A percentile compares a stretch with the other conserved stretches of the same genome.
Conservation (phyloP, 1,140 invertebrate genomes). For the Halyomorpha halys region DNA sequence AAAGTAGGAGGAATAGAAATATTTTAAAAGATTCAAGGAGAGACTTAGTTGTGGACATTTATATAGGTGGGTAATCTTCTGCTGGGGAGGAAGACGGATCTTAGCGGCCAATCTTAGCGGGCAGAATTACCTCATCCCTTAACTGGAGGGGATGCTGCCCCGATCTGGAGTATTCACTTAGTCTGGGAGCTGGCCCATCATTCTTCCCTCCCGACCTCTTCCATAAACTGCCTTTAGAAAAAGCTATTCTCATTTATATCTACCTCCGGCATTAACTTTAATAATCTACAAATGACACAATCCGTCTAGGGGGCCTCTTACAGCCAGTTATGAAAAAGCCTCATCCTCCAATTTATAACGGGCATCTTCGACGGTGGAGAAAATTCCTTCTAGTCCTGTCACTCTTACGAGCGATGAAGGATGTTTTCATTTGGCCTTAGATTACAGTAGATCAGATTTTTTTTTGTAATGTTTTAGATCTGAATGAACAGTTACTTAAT, state of each 20-base stretch:
- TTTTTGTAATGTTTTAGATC: too few species aligned
- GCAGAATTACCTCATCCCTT: slow-evolving; percentile 15
- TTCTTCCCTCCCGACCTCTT: slow-evolving; percentile 5
- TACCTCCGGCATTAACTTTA: slow-evolving; percentile 11
- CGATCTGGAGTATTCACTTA: slow-evolving; percentile 6
- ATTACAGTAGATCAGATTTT: too few species aligned
- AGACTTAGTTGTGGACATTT: too few species aligned
- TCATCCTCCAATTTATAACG: slow-evolving; percentile 12
- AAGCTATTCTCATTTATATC: slow-evolving; percentile 8
- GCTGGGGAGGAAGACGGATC: background rate
- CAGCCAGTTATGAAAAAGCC: slow-evolving; percentile 13
- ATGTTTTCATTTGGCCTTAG: too few species aligned
- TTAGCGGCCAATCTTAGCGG: background rate
- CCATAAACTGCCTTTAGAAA: slow-evolving; percentile 1
- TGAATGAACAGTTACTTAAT: too few species aligned
- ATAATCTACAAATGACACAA: slow-evolving; percentile 17
- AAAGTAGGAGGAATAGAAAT: too few species aligned
- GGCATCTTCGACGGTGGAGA: too few species aligned
- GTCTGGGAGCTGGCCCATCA: background rate
- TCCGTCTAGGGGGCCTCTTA: background rate
- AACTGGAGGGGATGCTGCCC: background rate
- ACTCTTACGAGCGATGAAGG: too few species aligned
- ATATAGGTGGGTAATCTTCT: too few species aligned
- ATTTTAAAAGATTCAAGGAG: too few species aligned
- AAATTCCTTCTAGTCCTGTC: too few species aligned